Percentiles rank a stretch among this genome's conserved stretches.
Evolutionary conservation across 1,140 invertebrate genomes (phyloP).

Genomic region (Tribolium castaneum): DNA sequence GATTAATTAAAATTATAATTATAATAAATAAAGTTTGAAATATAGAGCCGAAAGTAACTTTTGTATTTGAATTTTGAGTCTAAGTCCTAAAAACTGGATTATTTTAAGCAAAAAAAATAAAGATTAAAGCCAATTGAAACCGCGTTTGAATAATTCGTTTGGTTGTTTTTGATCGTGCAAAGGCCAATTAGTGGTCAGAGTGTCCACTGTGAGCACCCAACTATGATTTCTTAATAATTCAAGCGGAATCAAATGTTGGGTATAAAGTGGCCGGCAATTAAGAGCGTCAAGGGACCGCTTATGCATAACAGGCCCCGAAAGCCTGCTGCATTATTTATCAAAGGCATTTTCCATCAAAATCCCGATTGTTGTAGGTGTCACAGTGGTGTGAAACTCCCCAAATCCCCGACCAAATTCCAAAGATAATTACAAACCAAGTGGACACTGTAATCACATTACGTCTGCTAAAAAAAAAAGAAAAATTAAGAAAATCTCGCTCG

Average conservation of each 20-base stretch:
- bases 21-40: too few species aligned
- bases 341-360: constrained; percentile 32
- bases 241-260: constrained; percentile 46
- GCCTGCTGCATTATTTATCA: constrained; percentile 44
- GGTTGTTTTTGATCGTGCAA: neutral
- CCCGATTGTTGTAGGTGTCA: constrained; percentile 12
- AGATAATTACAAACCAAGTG: constrained; percentile 8
- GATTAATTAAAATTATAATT: too few species aligned
- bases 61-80: too few species aligned
- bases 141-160: too few species aligned
- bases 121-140: too few species aligned
- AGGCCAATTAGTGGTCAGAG: neutral
- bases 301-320: constrained; percentile 39
- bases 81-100: too few species aligned
- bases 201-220: neutral
- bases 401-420: constrained; percentile 7
- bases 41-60: too few species aligned
- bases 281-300: constrained; percentile 50
- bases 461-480: too few species aligned
- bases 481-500: too few species aligned
- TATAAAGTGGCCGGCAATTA: constrained; percentile 53
- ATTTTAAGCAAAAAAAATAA: too few species aligned
- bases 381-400: neutral
- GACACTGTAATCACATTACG: neutral
- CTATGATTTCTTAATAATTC: constrained; percentile 32